Evolutionary conservation across 2,113 vertebrate genomes (phyloP).

Genomic region (Macroglossus sobrinus): DNA sequence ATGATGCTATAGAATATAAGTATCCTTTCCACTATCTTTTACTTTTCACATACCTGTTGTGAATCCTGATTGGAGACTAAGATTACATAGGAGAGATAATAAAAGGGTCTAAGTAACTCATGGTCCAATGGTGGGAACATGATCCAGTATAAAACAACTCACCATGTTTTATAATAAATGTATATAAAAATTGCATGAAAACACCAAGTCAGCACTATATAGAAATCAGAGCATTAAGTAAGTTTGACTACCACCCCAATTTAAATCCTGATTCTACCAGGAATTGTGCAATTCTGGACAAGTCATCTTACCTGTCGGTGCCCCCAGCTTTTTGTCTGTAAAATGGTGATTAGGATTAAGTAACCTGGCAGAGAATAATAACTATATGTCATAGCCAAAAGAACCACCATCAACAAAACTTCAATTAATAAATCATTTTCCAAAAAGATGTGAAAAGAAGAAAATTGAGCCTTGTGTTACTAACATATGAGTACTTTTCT

Average conservation of each 20-base stretch:
- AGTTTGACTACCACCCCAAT: not conserved
- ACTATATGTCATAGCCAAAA: not conserved
- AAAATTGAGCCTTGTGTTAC: not conserved
- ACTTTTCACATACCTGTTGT: not conserved
- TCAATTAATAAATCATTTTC: not conserved
- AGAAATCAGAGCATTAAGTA: not conserved
- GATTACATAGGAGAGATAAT: not conserved
- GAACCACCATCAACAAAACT: not conserved
- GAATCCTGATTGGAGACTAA: not conserved
- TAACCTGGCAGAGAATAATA: not conserved
- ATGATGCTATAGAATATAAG: not conserved
- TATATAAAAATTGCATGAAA: not conserved
- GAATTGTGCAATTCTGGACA: not conserved
- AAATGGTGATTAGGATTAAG: not conserved
- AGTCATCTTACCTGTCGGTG: not conserved
- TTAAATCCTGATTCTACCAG: not conserved
- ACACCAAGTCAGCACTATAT: not conserved
- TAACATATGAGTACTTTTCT: not conserved
- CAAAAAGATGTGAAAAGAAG: not conserved
- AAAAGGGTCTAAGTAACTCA: not conserved
- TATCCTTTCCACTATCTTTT: not conserved
- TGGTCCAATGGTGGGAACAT: not conserved
- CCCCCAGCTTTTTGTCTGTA: not conserved
- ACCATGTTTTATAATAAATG: not conserved
- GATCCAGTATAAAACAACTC: not conserved